Percentiles rank a stretch among this genome's conserved stretches.
These are phyloP conservation scores for Ceratina calcarata DNA, from an alignment of 1,140 invertebrate genomes.

Conservation along the genomic window DNA sequence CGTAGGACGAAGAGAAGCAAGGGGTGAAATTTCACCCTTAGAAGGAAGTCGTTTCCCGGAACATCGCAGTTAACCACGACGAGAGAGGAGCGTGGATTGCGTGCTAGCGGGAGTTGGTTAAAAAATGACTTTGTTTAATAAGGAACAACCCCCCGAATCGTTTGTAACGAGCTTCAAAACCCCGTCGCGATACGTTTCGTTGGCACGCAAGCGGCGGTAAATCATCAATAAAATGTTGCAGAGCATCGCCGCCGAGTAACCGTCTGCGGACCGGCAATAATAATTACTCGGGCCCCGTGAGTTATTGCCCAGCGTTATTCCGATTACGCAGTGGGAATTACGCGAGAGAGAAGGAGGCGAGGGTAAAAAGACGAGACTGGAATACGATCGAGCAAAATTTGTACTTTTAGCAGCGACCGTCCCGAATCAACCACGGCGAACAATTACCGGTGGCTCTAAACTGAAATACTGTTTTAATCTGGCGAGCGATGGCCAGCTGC, in stretches of 20 bases:
- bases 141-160: slow-evolving; percentile 50
- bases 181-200: slow-evolving; percentile 57
- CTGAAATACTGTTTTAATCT: no score
- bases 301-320: slow-evolving; percentile 60
- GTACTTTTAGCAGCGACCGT: not conserved
- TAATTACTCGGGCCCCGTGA: slow-evolving; percentile 59
- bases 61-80: no score
- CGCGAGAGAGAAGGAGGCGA: not conserved
- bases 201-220: slow-evolving; percentile 58
- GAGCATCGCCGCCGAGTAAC: slow-evolving; percentile 51
- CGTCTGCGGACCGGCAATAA: slow-evolving; percentile 55
- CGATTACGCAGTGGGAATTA: slow-evolving; percentile 56
- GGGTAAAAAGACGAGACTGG: not conserved
- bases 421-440: no score
- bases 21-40: no score
- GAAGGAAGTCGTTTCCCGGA: no score
- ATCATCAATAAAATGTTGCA: slow-evolving; percentile 63
- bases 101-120: slow-evolving; percentile 18
- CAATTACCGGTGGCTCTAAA: no score
- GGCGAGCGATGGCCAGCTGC: no score
- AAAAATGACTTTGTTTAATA: slow-evolving; percentile 61
- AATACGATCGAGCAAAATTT: not conserved
- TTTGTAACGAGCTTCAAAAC: slow-evolving; percentile 49
- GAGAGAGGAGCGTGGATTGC: not conserved
- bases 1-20: no score